Evolutionary conservation across 2,797 vertebrate species (phyloP).

Genomic region (Fundulus diaphanus): DNA sequence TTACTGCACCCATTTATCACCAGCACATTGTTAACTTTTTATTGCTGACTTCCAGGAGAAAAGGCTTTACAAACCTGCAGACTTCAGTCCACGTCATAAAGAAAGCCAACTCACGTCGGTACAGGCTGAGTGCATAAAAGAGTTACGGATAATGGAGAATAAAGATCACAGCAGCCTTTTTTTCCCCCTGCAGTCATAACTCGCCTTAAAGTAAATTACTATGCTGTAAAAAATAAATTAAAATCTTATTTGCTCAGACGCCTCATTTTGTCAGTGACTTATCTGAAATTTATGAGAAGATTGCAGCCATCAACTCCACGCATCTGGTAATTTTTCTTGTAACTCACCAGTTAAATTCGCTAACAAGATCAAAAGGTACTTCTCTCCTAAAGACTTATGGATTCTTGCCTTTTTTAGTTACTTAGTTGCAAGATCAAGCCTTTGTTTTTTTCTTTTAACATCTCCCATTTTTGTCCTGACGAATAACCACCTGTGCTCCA

Average conservation of each 20-base stretch:
- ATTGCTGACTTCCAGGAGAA: slow-evolving; percentile 50
- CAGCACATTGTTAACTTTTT: slow-evolving; percentile 64
- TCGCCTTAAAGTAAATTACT: slow-evolving; percentile 36
- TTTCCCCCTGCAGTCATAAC: slow-evolving; percentile 46
- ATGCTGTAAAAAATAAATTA: slow-evolving; percentile 49
- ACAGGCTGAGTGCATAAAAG: slow-evolving; percentile 12
- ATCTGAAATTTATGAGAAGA: not conserved
- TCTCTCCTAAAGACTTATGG: too few species aligned
- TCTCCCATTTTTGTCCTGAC: not conserved
- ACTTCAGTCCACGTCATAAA: slow-evolving; percentile 43
- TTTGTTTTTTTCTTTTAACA: not conserved
- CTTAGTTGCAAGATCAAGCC: not conserved
- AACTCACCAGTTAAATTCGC: not conserved
- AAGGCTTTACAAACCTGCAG: slow-evolving; percentile 52
- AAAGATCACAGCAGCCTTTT: slow-evolving; percentile 56
- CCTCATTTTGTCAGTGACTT: slow-evolving; percentile 13
- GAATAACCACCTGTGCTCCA: slow-evolving; percentile 1
- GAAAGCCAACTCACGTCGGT: slow-evolving; percentile 15
- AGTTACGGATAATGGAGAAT: slow-evolving; percentile 55
- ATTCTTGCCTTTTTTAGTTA: not conserved
- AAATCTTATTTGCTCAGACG: slow-evolving; percentile 44
- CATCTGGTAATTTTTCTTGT: slow-evolving; percentile 5
- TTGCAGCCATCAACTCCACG: not conserved
- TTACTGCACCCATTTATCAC: slow-evolving; percentile 58
- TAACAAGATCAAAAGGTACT: not conserved